phyloP scores from a whole-genome alignment of 2,113 vertebrate genomes.

The Polyodon spathula region DNA sequence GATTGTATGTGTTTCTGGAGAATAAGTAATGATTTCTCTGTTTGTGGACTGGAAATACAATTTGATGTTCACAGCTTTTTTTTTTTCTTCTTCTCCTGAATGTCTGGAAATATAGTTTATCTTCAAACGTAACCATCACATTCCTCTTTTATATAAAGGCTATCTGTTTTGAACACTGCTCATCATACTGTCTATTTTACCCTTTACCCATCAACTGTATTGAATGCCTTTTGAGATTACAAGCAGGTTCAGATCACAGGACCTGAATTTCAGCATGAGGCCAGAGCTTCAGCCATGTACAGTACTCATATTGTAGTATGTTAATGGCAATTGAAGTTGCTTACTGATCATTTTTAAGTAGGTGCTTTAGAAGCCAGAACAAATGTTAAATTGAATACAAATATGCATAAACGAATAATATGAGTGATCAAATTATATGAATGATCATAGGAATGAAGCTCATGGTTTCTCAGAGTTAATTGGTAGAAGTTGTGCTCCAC shows the following conservation, averaged over 20 bases:
- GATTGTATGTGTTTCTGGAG: constrained; percentile 53
- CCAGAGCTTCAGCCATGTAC: background rate
- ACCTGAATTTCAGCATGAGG: background rate
- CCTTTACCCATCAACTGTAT: background rate
- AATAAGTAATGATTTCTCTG: constrained; percentile 52
- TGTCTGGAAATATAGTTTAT: constrained; percentile 16
- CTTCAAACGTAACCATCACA: background rate
- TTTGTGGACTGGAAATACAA: constrained; percentile 43
- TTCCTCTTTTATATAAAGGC: background rate
- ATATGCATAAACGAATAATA: no score
- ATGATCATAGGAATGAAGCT: no score
- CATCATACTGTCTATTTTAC: background rate
- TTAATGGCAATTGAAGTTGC: no score
- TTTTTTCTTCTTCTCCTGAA: constrained; percentile 23
- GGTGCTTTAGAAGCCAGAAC: no score
- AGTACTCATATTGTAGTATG: no score
- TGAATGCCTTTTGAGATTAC: background rate
- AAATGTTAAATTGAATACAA: no score
- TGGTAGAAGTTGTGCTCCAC: no score
- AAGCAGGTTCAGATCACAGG: background rate
- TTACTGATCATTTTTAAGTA: no score
- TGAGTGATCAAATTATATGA: no score
- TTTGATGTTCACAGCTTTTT: constrained; percentile 32
- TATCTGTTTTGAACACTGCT: background rate
- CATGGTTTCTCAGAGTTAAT: no score